Evolutionary conservation across 2,113 vertebrate species (phyloP).

Genomic region (Malurus elegans): DNA sequence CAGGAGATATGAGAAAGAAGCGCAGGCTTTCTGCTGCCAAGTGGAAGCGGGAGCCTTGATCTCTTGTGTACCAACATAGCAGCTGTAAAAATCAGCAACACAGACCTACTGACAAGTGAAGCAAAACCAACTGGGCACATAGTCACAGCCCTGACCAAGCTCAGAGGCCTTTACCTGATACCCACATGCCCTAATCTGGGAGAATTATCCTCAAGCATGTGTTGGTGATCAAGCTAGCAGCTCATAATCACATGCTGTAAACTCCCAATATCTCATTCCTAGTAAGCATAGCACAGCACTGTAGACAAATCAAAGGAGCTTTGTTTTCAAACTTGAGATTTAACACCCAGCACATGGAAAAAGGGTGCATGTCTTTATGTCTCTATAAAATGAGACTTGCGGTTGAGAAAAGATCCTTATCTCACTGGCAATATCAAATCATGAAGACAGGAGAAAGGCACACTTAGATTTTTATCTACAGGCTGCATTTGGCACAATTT

Average conservation of each 20-base stretch:
- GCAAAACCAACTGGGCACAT: neutral
- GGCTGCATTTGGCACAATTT: neutral
- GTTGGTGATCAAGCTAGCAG: fast-evolving
- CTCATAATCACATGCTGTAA: fast-evolving
- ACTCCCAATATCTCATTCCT: fast-evolving
- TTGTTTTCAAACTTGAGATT: neutral
- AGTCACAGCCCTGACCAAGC: neutral
- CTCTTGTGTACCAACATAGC: neutral
- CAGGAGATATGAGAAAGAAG: neutral
- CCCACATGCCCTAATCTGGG: neutral
- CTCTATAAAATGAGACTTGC: neutral
- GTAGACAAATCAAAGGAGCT: neutral
- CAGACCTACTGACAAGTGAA: neutral
- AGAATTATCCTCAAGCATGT: neutral
- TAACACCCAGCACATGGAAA: neutral
- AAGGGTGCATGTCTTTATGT: fast-evolving
- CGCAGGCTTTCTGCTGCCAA: neutral
- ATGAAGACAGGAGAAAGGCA: neutral
- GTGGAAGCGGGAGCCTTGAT: neutral
- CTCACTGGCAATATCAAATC: neutral
- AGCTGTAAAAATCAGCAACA: neutral
- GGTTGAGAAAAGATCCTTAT: neutral
- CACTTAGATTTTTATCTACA: neutral
- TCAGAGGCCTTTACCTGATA: neutral
- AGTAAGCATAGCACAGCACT: neutral